Conservation (phyloP, 2,113 vertebrate species). For the Cheilinus undulatus region DNA sequence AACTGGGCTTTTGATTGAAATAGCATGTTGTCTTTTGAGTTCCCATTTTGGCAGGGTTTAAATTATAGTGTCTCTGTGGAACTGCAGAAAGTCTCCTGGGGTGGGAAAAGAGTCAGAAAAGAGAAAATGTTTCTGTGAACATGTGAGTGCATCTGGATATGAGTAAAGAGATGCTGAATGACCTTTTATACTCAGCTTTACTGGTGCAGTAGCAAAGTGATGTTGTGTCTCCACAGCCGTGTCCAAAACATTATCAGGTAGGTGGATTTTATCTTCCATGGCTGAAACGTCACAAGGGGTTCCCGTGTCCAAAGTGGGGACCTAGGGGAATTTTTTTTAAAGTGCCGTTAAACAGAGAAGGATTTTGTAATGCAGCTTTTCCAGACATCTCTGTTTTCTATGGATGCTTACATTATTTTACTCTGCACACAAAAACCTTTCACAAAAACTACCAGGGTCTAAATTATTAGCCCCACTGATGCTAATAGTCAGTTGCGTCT, state of each 20-base stretch:
- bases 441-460: too few relatives aligned
- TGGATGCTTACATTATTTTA: too few relatives aligned
- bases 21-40: conserved; percentile 82
- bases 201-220: conserved; percentile 30
- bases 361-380: too few relatives aligned
- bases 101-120: conserved; percentile 51
- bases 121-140: conserved; percentile 47
- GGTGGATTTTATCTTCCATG: neutral
- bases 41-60: conserved; percentile 76
- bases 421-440: too few relatives aligned
- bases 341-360: too few relatives aligned
- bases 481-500: too few relatives aligned
- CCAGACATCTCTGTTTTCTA: too few relatives aligned
- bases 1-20: conserved; percentile 83
- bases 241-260: conserved; percentile 4
- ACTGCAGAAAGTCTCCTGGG: conserved; percentile 66
- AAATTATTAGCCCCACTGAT: too few relatives aligned
- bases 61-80: conserved; percentile 80
- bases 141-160: conserved; percentile 45
- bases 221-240: conserved; percentile 24
- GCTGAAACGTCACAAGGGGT: neutral
- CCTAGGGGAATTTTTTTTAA: too few relatives aligned
- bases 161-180: conserved; percentile 40
- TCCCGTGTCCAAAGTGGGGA: too few relatives aligned
- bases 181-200: conserved; percentile 29